A percentile compares a stretch with the other conserved stretches of the same genome.
phyloP scores from a whole-genome alignment of 2,113 vertebrate species.

The Hippocampus comes region DNA sequence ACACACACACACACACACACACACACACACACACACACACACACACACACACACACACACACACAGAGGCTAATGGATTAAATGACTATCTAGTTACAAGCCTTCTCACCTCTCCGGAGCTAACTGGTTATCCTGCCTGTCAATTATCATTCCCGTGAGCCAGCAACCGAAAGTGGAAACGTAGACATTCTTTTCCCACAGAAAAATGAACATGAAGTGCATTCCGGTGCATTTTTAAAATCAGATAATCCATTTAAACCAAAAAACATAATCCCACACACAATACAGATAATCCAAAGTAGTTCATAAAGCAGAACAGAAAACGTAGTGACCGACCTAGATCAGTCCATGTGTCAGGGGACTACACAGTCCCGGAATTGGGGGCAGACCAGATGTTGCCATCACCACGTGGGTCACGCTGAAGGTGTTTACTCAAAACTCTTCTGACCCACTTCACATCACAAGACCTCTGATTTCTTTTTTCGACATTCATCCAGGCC shows the following conservation, averaged over 20 bases:
- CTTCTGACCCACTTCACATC: slow-evolving; percentile 11
- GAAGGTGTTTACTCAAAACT: slow-evolving; percentile 28
- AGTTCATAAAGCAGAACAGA: slow-evolving; percentile 58
- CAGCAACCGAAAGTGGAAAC: not conserved
- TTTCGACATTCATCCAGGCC: not conserved
- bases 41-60: slow-evolving; percentile 9
- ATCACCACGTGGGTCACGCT: slow-evolving; percentile 22
- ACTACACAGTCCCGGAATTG: slow-evolving; percentile 26
- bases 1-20: not conserved
- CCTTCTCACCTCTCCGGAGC: slow-evolving; percentile 60
- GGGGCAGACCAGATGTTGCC: slow-evolving; percentile 60
- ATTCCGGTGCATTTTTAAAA: slow-evolving; percentile 12
- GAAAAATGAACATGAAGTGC: slow-evolving; percentile 4
- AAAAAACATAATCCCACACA: slow-evolving; percentile 2
- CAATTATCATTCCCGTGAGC: slow-evolving; percentile 36
- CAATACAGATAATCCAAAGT: slow-evolving; percentile 26
- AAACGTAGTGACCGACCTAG: slow-evolving; percentile 33
- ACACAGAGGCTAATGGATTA: slow-evolving; percentile 39
- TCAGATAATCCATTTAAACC: slow-evolving; percentile 31
- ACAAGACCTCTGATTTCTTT: not conserved
- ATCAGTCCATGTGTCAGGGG: slow-evolving; percentile 55
- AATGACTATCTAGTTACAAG: slow-evolving; percentile 64
- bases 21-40: slow-evolving; percentile 34
- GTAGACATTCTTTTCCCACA: not conserved
- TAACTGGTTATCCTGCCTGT: slow-evolving; percentile 57